Evolutionary conservation across 2,113 vertebrate species (phyloP).

Genomic region (Anarrhichthys ocellatus): DNA sequence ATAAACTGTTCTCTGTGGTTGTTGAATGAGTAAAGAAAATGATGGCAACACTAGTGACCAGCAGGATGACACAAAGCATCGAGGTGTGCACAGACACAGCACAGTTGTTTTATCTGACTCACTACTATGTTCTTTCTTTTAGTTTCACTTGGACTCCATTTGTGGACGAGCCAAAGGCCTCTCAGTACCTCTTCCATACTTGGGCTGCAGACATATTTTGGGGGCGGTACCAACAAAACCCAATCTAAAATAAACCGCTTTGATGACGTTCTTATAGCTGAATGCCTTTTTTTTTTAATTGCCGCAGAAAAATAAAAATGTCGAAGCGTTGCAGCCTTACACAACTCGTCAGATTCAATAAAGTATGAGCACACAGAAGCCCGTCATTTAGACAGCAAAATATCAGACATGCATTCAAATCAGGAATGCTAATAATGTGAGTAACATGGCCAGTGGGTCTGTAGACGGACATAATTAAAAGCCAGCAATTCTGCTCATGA

Average conservation of each 20-base stretch:
- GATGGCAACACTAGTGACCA: no score
- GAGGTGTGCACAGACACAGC: no score
- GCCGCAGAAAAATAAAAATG: not conserved
- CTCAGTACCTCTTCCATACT: no score
- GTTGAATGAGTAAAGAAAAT: not conserved
- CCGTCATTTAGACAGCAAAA: not conserved
- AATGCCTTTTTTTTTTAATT: no score
- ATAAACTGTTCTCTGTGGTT: no score
- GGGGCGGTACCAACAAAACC: no score
- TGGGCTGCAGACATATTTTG: no score
- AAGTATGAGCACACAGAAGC: not conserved
- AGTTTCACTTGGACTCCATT: no score
- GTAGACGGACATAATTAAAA: constrained; percentile 30
- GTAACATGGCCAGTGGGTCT: constrained; percentile 12
- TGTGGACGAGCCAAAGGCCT: no score
- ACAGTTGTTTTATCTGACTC: no score
- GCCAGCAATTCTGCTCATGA: not conserved
- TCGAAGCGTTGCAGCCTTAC: not conserved
- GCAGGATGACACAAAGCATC: no score
- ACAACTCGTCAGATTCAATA: not conserved
- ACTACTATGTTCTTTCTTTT: no score
- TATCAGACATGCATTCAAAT: constrained; percentile 24
- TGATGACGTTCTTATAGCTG: not conserved
- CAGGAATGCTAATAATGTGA: not conserved
- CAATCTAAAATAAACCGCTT: not conserved